Percentiles rank a stretch among this genome's conserved stretches.
Conservation (phyloP, 2,113 vertebrate species). For the Colossoma macropomum region DNA sequence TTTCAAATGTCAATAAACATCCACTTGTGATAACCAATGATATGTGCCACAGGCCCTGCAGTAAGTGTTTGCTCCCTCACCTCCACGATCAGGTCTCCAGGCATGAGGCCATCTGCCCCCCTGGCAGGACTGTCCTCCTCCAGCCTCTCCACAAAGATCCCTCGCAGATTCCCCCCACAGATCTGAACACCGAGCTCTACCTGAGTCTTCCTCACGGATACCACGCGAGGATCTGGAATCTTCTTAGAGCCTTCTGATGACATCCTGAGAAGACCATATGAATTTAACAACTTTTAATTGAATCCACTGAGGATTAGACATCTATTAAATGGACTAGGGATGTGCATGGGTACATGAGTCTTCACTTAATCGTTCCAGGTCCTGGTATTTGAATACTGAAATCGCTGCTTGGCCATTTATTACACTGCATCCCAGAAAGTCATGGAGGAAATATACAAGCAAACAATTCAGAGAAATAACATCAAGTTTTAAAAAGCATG, state of each 20-base stretch:
- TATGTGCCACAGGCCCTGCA: too few relatives aligned
- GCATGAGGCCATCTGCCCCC: slow-evolving; percentile 84
- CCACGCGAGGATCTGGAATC: slow-evolving; percentile 80
- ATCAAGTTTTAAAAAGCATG: too few relatives aligned
- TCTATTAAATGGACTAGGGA: neutral
- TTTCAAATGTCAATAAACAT: too few relatives aligned
- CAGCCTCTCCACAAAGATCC: slow-evolving; percentile 92
- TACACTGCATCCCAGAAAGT: too few relatives aligned
- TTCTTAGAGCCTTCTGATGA: slow-evolving; percentile 81
- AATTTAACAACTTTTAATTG: neutral
- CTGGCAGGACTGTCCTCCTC: slow-evolving; percentile 92
- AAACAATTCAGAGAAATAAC: too few relatives aligned
- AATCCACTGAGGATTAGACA: neutral
- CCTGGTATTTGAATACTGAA: too few relatives aligned
- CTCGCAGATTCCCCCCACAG: slow-evolving; percentile 91
- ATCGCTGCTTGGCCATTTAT: too few relatives aligned
- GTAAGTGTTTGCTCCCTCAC: slow-evolving; percentile 66
- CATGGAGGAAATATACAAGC: too few relatives aligned
- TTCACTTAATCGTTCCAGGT: too few relatives aligned
- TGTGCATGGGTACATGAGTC: too few relatives aligned
- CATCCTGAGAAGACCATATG: slow-evolving; percentile 66
- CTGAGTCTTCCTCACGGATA: slow-evolving; percentile 87
- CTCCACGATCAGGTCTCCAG: slow-evolving; percentile 94
- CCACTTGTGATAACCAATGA: too few relatives aligned
- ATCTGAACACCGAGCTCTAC: slow-evolving; percentile 91